These are phyloP conservation scores for Cirrhinus mrigala DNA, from an alignment of 2,797 vertebrate genomes.

Conservation along the genomic window DNA sequence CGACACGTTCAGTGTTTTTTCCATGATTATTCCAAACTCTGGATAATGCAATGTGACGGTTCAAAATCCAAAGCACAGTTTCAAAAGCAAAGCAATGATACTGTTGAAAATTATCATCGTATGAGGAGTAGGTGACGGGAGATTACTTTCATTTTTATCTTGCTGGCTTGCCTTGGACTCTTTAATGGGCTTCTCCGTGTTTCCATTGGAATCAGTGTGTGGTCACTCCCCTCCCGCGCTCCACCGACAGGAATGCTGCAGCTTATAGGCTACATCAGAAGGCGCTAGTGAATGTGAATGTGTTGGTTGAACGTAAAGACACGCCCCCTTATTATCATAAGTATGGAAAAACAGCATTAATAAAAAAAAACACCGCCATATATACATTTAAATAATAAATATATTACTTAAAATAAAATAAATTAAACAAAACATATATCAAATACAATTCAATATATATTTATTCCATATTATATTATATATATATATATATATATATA, in stretches of 20 bases:
- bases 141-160: slow-evolving; percentile 31
- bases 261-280: slow-evolving; percentile 12
- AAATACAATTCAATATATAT: too few relatives aligned
- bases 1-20: slow-evolving; percentile 54
- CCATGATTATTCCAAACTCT: slow-evolving; percentile 51
- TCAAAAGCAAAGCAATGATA: neutral
- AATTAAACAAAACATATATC: slow-evolving; percentile 5
- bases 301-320: neutral
- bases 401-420: neutral
- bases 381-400: neutral
- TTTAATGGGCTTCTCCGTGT: slow-evolving; percentile 50
- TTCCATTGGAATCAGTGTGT: slow-evolving; percentile 74
- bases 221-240: slow-evolving; percentile 67
- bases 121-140: neutral
- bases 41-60: neutral
- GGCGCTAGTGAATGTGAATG: neutral
- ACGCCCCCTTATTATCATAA: slow-evolving; percentile 2
- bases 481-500: too few relatives aligned
- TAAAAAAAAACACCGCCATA: neutral
- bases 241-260: slow-evolving; percentile 60
- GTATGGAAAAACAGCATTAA: neutral
- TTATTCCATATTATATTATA: too few relatives aligned
- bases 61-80: slow-evolving; percentile 24
- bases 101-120: slow-evolving; percentile 32
- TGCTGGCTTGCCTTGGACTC: slow-evolving; percentile 30